Percentiles rank a stretch among this genome's conserved stretches.
Evolutionary conservation across 2,797 vertebrate genomes (phyloP).

Genomic region (Acomys russatus): DNA sequence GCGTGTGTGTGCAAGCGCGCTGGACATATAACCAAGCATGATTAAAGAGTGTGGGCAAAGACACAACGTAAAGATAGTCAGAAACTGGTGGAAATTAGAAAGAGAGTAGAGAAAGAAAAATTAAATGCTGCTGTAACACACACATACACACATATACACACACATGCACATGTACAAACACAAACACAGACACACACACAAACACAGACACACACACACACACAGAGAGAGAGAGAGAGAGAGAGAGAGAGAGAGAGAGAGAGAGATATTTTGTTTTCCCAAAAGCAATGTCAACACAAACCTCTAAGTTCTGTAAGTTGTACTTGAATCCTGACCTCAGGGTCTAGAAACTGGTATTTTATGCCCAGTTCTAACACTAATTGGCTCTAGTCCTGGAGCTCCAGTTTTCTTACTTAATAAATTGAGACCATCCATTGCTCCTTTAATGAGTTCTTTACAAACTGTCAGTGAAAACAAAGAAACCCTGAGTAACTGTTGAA

Average conservation of each 20-base stretch:
- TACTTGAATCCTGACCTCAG: not conserved
- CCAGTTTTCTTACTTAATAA: not conserved
- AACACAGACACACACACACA: not conserved
- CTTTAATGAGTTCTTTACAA: not conserved
- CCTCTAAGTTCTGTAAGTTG: conserved; percentile 4
- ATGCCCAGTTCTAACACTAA: not conserved
- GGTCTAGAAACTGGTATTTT: conserved; percentile 18
- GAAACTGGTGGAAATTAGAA: not conserved
- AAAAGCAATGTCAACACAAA: not conserved
- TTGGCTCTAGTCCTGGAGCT: not conserved
- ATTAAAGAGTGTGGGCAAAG: not conserved
- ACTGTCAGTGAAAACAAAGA: not conserved
- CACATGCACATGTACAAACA: not conserved
- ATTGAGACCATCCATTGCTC: not conserved
- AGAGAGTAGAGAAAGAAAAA: not conserved
- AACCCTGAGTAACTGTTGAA: not conserved
- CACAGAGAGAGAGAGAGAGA: no score
- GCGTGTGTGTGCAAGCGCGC: no score
- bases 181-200: not conserved
- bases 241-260: no score
- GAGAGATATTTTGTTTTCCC: not conserved
- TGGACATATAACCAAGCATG: not conserved
- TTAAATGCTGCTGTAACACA: not conserved
- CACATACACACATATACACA: not conserved
- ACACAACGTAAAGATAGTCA: not conserved